A percentile compares a stretch with the other conserved stretches of the same genome.
Conservation (phyloP, 2,797 vertebrate genomes). For the Platalea minor region DNA sequence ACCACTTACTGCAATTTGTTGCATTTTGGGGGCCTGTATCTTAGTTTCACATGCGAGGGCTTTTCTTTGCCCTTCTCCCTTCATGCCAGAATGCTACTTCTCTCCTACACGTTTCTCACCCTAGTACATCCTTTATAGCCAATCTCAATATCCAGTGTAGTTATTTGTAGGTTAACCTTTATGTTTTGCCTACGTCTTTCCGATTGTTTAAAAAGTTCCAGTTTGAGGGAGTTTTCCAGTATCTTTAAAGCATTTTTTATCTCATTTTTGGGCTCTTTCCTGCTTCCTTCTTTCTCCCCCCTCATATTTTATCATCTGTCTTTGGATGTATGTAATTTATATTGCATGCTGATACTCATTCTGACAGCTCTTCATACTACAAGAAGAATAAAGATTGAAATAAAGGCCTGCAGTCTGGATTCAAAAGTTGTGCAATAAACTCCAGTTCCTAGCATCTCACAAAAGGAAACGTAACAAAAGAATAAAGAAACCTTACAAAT, state of each 20-base stretch:
- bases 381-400: not conserved
- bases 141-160: accelerated
- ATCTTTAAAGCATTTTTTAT: not conserved
- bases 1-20: accelerated
- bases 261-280: not conserved
- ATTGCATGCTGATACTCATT: not conserved
- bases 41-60: accelerated
- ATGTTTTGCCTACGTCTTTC: not conserved
- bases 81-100: not conserved
- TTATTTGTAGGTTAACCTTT: not conserved
- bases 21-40: accelerated
- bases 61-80: not conserved
- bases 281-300: not conserved
- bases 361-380: not conserved
- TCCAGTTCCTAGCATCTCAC: not conserved
- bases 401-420: not conserved
- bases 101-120: not conserved
- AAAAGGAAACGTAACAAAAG: not conserved
- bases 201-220: not conserved
- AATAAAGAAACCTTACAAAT: not conserved
- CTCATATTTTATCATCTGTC: no score
- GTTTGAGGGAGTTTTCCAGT: not conserved
- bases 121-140: not conserved
- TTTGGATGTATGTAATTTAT: no score
- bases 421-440: not conserved